Evolutionary conservation across 2,113 vertebrate genomes (phyloP).

Genomic region (Pelusios castaneus): DNA sequence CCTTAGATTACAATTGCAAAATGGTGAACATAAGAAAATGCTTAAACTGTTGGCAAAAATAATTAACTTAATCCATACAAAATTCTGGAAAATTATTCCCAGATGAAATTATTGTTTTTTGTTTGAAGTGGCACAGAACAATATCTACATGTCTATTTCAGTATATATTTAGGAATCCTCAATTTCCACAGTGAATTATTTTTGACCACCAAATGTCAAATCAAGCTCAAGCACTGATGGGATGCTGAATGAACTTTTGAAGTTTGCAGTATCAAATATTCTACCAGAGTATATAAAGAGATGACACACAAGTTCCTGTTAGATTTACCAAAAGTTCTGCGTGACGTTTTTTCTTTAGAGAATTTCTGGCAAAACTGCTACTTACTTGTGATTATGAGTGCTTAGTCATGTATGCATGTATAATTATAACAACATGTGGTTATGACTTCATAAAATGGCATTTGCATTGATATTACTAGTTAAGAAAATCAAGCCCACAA

Average conservation of each 20-base stretch:
- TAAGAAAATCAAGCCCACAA: slow-evolving; percentile 46
- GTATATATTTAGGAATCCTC: fast-evolving
- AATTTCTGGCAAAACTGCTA: not conserved
- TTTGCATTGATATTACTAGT: slow-evolving; percentile 37
- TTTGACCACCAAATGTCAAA: not conserved
- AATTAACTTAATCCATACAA: not conserved
- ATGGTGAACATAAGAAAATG: not conserved
- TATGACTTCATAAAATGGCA: slow-evolving; percentile 9
- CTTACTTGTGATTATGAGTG: not conserved
- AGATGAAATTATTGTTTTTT: not conserved
- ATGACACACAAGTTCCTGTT: not conserved
- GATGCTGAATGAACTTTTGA: not conserved
- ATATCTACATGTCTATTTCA: not conserved
- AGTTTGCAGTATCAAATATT: not conserved
- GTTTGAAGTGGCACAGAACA: not conserved
- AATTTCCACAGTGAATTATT: not conserved
- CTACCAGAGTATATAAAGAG: not conserved
- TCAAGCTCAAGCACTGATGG: not conserved
- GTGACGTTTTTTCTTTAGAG: not conserved
- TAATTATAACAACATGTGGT: not conserved
- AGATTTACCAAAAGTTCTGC: not conserved
- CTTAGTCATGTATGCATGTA: slow-evolving; percentile 9
- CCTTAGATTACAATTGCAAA: not conserved
- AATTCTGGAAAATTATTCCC: not conserved
- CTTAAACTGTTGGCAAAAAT: not conserved